These are phyloP conservation scores for Lerista edwardsae DNA, from an alignment of 2,797 vertebrate genomes.

Conservation along the genomic window DNA sequence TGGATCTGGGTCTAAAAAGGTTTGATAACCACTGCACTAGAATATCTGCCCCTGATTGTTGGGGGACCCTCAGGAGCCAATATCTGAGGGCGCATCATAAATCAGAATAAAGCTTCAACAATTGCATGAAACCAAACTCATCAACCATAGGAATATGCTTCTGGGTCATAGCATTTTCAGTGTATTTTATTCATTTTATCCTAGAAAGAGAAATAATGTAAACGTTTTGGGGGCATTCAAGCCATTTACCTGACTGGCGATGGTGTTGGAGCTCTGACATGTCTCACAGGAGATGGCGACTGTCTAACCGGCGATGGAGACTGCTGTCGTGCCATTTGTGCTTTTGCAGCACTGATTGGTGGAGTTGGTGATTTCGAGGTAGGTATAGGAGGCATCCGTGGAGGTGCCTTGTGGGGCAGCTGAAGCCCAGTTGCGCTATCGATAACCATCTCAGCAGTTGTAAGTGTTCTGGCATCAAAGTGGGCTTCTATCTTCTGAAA, in stretches of 20 bases:
- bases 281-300: slow-evolving; percentile 94
- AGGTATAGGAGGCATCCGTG: slow-evolving; percentile 93
- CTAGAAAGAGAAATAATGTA: background rate
- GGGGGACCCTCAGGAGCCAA: too few species aligned
- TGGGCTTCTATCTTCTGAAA: slow-evolving; percentile 85
- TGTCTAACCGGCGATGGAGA: slow-evolving; percentile 94
- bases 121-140: background rate
- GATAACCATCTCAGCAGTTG: slow-evolving; percentile 87
- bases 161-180: slow-evolving; percentile 18
- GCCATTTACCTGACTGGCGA: slow-evolving; percentile 86
- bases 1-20: too few species aligned
- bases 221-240: background rate
- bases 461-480: slow-evolving; percentile 85
- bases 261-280: slow-evolving; percentile 90
- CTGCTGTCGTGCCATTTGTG: slow-evolving; percentile 88
- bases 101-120: background rate
- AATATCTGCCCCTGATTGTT: too few species aligned
- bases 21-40: too few species aligned
- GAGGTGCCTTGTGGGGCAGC: slow-evolving; percentile 92
- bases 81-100: background rate
- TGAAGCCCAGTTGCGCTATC: slow-evolving; percentile 86
- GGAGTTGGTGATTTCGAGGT: slow-evolving; percentile 91
- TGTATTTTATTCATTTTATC: background rate
- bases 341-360: slow-evolving; percentile 82
- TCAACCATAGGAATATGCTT: background rate